Percentiles rank a stretch among this genome's conserved stretches.
Evolutionary conservation across 1,140 invertebrate genomes (phyloP).

Genomic region (Gryon sp.): DNA sequence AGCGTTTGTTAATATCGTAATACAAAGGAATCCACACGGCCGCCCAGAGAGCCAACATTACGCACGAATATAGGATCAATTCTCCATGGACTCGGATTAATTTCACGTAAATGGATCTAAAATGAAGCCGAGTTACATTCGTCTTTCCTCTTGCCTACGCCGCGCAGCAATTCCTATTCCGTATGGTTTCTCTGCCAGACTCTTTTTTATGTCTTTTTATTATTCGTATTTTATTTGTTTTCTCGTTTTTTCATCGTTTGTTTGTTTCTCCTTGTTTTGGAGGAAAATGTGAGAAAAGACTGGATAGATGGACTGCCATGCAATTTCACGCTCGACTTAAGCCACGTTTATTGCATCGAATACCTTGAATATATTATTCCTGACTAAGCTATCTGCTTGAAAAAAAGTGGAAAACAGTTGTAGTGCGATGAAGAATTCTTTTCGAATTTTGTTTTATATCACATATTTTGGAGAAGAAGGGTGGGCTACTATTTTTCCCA

Average conservation of each 20-base stretch:
- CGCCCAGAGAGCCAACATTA: conserved; percentile 53
- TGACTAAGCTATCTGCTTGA: conserved; percentile 25
- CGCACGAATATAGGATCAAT: conserved; percentile 49
- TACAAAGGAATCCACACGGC: conserved; percentile 52
- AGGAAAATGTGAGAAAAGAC: conserved; percentile 42
- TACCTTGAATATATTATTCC: conserved; percentile 59
- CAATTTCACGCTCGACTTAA: conserved; percentile 63
- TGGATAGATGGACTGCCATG: conserved; percentile 52
- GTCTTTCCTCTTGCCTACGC: background rate
- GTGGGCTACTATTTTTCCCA: conserved; percentile 1
- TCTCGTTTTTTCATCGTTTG: conserved; percentile 6
- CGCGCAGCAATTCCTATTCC: background rate
- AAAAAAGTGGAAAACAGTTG: conserved; percentile 19
- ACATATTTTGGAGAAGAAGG: background rate
- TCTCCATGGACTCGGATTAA: conserved; percentile 61
- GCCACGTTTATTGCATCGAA: conserved; percentile 60
- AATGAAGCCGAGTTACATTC: conserved; percentile 40
- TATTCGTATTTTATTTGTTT: no score
- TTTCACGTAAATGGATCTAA: conserved; percentile 62
- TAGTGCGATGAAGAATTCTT: conserved; percentile 43
- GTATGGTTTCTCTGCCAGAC: background rate
- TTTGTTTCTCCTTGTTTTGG: background rate
- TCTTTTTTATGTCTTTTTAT: no score
- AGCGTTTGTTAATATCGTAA: conserved; percentile 61
- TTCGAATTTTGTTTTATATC: conserved; percentile 27